These are phyloP conservation scores for Lepidothrix coronata DNA, from an alignment of 2,113 vertebrate genomes.

Conservation along the genomic window DNA sequence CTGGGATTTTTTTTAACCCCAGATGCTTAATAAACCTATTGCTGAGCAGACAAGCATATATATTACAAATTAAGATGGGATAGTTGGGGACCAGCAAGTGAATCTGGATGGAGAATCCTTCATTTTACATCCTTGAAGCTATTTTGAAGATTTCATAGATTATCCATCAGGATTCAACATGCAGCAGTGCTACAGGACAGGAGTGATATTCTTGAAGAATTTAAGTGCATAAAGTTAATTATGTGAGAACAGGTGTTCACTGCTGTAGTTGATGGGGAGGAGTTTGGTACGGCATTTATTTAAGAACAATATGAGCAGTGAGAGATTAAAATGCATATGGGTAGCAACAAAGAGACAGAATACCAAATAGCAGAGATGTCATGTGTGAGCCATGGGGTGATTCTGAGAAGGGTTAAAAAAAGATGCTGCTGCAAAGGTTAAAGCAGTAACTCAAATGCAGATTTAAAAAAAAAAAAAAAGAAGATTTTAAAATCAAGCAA, in stretches of 20 bases:
- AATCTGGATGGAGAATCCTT: neutral
- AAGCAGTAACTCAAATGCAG: neutral
- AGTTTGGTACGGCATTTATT: neutral
- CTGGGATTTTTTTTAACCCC: neutral
- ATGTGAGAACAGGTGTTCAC: conserved; percentile 53
- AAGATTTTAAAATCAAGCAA: neutral
- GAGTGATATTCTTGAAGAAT: neutral
- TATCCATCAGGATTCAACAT: neutral
- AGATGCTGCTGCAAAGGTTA: neutral
- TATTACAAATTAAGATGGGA: neutral
- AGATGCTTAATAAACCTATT: conserved; percentile 1
- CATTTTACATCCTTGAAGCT: neutral
- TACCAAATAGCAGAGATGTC: neutral
- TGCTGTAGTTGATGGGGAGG: conserved; percentile 9
- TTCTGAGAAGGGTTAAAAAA: neutral
- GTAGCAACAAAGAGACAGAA: neutral
- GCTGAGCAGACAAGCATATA: neutral
- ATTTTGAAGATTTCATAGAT: neutral
- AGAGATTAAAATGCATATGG: neutral
- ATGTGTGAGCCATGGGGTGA: neutral
- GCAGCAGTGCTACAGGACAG: neutral
- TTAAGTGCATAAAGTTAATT: conserved; percentile 37
- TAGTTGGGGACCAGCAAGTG: neutral
- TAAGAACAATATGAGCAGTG: neutral
- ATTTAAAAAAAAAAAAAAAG: neutral